These are phyloP conservation scores for Drosophila parthenogenetica DNA, from an alignment of 2,888 invertebrate species.

Conservation along the genomic window DNA sequence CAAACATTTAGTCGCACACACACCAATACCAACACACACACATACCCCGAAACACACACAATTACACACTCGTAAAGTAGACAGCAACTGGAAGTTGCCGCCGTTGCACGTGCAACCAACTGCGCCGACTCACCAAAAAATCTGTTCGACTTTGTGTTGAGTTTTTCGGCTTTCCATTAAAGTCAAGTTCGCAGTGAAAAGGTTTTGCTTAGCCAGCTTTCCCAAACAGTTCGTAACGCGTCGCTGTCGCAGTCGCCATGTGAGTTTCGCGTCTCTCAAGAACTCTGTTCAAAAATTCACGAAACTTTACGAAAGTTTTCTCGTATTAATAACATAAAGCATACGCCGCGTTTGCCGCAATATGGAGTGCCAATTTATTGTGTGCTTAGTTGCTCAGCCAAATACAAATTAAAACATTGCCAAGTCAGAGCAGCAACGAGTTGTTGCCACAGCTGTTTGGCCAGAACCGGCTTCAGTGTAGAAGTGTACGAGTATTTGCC, in stretches of 20 bases:
- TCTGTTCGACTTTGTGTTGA: constrained; percentile 46
- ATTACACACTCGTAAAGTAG: constrained; percentile 1
- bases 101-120: constrained; percentile 67
- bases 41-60: not conserved
- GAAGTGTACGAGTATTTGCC: constrained; percentile 20
- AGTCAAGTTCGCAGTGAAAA: constrained; percentile 62
- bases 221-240: constrained; percentile 62
- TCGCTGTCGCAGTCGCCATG: constrained; percentile 43
- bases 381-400: not conserved
- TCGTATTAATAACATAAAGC: constrained; percentile 32
- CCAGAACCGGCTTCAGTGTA: constrained; percentile 10
- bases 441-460: constrained; percentile 12
- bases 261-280: constrained; percentile 15
- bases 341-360: constrained; percentile 40
- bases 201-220: constrained; percentile 28
- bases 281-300: not conserved
- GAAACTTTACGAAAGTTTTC: constrained; percentile 29
- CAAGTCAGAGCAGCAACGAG: not conserved
- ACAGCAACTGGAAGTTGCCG: constrained; percentile 56
- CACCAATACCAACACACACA: constrained; percentile 10
- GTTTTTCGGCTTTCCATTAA: constrained; percentile 46
- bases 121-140: constrained; percentile 72
- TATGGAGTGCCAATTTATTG: constrained; percentile 24
- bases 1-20: constrained; percentile 62
- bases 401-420: not conserved